A percentile compares a stretch with the other conserved stretches of the same genome.
Evolutionary conservation across 1,140 invertebrate species (phyloP).

Genomic region (Nephila pilipes): DNA sequence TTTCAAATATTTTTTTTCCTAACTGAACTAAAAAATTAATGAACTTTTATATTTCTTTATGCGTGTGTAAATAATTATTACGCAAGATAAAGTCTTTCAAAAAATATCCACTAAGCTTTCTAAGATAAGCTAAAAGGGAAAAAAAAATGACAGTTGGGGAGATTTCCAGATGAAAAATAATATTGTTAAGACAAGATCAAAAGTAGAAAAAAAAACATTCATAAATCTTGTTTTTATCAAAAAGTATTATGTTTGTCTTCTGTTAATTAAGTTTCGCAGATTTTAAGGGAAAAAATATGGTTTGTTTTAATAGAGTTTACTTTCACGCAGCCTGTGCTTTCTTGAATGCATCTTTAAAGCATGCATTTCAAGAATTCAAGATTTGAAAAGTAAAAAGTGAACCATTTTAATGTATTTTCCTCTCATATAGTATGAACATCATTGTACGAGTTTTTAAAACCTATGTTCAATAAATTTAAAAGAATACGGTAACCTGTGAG

Average conservation of each 20-base stretch:
- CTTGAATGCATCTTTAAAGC: no score
- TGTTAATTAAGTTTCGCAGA: background rate
- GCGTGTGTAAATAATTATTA: conserved; percentile 9
- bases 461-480: no score
- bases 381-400: no score
- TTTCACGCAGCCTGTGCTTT: no score
- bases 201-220: background rate
- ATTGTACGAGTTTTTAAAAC: no score
- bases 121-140: background rate
- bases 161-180: background rate
- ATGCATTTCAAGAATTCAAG: no score
- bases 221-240: background rate
- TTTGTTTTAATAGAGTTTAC: no score
- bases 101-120: background rate
- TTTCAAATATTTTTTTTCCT: background rate
- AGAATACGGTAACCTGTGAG: no score
- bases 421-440: no score
- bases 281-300: no score
- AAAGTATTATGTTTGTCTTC: background rate
- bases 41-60: conserved; percentile 8
- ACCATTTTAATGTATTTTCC: no score
- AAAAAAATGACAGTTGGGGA: background rate
- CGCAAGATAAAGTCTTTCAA: background rate
- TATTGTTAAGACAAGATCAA: background rate
- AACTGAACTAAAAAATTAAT: conserved; percentile 1